Percentiles rank a stretch among this genome's conserved stretches.
Evolutionary conservation across 1,140 invertebrate species (phyloP).

Genomic region (Cydia fagiglandana): DNA sequence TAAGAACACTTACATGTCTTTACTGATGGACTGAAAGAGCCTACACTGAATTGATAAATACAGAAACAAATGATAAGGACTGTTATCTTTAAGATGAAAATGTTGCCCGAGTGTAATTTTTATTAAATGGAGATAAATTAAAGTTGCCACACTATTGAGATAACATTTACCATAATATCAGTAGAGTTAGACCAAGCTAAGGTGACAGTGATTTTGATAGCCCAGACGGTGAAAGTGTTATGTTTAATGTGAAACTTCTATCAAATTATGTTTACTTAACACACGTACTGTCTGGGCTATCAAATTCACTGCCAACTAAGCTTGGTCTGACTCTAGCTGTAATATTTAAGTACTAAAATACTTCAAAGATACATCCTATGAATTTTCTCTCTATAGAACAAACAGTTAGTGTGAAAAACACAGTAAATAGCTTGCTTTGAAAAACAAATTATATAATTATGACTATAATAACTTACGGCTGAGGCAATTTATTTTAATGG

Average conservation of each 20-base stretch:
- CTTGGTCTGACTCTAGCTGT: neutral
- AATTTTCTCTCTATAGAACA: neutral
- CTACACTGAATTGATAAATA: neutral
- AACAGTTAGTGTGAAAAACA: neutral
- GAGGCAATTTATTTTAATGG: constrained; percentile 19
- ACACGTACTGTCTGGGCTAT: too few relatives aligned
- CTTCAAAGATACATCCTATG: neutral
- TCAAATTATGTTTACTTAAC: too few relatives aligned
- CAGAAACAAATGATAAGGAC: neutral
- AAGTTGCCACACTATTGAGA: neutral
- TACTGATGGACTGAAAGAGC: neutral
- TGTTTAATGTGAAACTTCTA: too few relatives aligned
- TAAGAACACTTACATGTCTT: neutral
- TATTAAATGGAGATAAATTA: neutral
- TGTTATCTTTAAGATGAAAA: neutral
- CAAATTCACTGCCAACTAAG: too few relatives aligned
- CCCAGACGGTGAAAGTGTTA: too few relatives aligned
- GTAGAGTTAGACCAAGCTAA: too few relatives aligned
- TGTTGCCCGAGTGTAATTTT: neutral
- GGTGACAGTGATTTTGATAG: too few relatives aligned
- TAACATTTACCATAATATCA: neutral
- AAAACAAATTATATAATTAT: neutral
- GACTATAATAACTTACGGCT: neutral
- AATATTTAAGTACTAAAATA: too few relatives aligned
- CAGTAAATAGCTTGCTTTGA: neutral